These are phyloP conservation scores for Parambassis ranga DNA, from an alignment of 2,797 vertebrate species.

Conservation along the genomic window DNA sequence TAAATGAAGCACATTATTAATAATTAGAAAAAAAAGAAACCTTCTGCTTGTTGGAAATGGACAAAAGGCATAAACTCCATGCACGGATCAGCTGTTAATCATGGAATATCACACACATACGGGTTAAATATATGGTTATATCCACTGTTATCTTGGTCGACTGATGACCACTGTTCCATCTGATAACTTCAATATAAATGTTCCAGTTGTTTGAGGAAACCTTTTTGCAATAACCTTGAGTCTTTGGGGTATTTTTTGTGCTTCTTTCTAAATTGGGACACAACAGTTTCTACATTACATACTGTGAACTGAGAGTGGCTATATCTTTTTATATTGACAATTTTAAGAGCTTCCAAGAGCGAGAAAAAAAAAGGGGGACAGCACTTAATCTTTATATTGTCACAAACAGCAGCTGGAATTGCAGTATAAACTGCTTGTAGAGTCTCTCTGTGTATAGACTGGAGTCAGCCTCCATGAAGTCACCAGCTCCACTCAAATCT, in stretches of 20 bases:
- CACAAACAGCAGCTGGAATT: conserved; percentile 15
- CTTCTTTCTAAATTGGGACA: too few relatives aligned
- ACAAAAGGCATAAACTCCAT: not conserved
- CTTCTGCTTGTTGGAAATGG: not conserved
- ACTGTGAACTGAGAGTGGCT: conserved; percentile 12
- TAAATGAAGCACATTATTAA: not conserved
- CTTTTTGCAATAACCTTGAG: not conserved
- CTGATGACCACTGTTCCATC: not conserved
- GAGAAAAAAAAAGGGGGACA: conserved; percentile 10
- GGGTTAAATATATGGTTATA: too few relatives aligned
- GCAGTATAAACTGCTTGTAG: conserved; percentile 4
- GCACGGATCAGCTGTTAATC: not conserved
- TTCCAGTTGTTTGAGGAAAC: not conserved
- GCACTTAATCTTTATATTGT: conserved; percentile 27
- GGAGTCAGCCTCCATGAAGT: conserved; percentile 6
- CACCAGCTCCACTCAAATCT: conserved; percentile 3
- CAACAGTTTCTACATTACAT: not conserved
- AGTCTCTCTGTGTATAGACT: not conserved
- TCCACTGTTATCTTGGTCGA: not conserved
- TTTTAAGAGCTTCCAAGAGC: conserved; percentile 11
- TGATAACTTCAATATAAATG: too few relatives aligned
- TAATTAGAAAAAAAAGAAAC: too few relatives aligned
- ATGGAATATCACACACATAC: too few relatives aligned
- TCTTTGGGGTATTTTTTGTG: too few relatives aligned
- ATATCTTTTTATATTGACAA: conserved; percentile 8